Evolutionary conservation across 2,888 invertebrate genomes (phyloP).

Genomic region (Lepidochrysops patricia): DNA sequence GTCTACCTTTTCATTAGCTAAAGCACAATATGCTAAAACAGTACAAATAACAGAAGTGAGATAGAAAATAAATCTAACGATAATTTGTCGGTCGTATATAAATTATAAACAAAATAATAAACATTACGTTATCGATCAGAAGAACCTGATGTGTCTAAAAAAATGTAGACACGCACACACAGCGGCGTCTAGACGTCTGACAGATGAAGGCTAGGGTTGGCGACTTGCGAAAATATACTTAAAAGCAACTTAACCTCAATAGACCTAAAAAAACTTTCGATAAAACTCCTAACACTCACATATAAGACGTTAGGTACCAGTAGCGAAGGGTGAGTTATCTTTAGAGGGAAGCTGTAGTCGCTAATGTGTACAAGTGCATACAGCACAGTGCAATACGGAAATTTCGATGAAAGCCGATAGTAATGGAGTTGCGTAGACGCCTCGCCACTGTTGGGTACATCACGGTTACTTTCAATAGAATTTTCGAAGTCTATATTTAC

Average conservation of each 20-base stretch:
- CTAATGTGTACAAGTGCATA: too few species aligned
- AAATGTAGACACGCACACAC: conserved; percentile 7
- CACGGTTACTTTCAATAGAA: too few species aligned
- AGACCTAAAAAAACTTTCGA: background rate
- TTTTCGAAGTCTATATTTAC: background rate
- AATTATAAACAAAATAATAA: background rate
- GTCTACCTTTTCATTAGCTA: too few species aligned
- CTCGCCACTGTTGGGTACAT: too few species aligned
- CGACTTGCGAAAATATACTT: background rate
- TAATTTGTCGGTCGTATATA: background rate
- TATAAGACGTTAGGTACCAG: too few species aligned
- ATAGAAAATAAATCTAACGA: background rate
- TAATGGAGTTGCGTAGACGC: too few species aligned
- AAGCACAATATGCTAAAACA: background rate
- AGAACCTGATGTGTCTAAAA: background rate
- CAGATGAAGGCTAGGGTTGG: conserved; percentile 3
- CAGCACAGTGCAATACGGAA: too few species aligned
- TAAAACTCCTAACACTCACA: too few species aligned
- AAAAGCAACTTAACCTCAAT: background rate
- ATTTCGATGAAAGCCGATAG: too few species aligned
- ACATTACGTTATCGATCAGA: background rate
- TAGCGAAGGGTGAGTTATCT: too few species aligned
- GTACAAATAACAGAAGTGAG: background rate
- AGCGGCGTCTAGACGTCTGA: conserved; percentile 10
- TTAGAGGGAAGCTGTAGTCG: too few species aligned